Percentiles rank a stretch among this genome's conserved stretches.
These are phyloP conservation scores for Butorides virescens DNA, from an alignment of 2,113 vertebrate genomes.

Conservation along the genomic window DNA sequence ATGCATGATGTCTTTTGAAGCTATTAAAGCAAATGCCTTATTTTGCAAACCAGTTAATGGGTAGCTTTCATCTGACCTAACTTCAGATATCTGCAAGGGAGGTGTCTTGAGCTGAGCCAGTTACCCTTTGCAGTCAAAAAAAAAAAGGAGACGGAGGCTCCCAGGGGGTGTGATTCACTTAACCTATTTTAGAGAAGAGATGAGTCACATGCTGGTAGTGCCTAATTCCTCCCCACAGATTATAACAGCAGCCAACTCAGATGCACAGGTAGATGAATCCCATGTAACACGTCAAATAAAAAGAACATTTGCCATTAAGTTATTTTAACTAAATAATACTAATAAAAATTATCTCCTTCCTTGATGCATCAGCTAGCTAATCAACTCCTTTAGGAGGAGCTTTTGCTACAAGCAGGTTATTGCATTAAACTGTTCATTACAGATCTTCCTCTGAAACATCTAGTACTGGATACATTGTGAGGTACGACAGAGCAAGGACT, in stretches of 20 bases:
- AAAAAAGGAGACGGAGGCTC: neutral
- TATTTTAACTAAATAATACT: neutral
- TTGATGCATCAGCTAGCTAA: neutral
- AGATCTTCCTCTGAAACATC: neutral
- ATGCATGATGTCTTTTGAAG: neutral
- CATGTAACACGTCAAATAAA: neutral
- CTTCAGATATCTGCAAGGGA: neutral
- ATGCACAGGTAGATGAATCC: neutral
- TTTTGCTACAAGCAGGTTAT: neutral
- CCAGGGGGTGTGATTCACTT: conserved; percentile 23
- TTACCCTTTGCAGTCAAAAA: neutral
- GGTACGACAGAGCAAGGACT: neutral
- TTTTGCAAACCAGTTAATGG: neutral
- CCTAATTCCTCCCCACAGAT: neutral
- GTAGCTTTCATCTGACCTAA: neutral
- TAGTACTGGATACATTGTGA: neutral
- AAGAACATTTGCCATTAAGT: neutral
- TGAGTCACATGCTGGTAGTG: neutral
- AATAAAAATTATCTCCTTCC: neutral
- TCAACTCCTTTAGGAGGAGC: neutral
- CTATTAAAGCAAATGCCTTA: neutral
- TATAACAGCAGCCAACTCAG: neutral
- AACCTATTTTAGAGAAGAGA: neutral
- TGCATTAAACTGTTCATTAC: neutral
- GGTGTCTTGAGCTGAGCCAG: neutral